These are phyloP conservation scores for Diplodus sargus DNA, from an alignment of 2,797 vertebrate genomes.

Conservation along the genomic window DNA sequence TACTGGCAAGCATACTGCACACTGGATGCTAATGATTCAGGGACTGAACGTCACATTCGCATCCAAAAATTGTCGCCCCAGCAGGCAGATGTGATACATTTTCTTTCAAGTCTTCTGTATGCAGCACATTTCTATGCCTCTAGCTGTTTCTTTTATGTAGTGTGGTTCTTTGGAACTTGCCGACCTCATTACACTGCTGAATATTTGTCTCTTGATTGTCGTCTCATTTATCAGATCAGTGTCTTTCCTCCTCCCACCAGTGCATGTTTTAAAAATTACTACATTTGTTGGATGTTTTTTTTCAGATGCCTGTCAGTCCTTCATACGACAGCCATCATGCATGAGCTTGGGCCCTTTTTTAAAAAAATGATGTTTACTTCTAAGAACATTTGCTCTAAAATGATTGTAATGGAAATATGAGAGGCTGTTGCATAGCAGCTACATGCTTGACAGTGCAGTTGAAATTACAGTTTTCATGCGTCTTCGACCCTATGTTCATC, in stretches of 20 bases:
- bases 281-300: constrained; percentile 10
- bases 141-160: constrained; percentile 33
- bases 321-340: not conserved
- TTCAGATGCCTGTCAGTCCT: not conserved
- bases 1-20: constrained; percentile 6
- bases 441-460: not conserved
- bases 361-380: not conserved
- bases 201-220: constrained; percentile 21
- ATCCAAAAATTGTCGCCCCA: constrained; percentile 1
- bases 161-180: constrained; percentile 12
- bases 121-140: constrained; percentile 21
- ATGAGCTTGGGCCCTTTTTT: not conserved
- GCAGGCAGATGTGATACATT: not conserved
- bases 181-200: constrained; percentile 23
- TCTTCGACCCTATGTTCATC: constrained; percentile 16
- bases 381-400: not conserved
- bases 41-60: constrained; percentile 19
- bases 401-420: not conserved
- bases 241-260: constrained; percentile 19
- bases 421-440: not conserved
- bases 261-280: constrained; percentile 19
- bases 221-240: constrained; percentile 22
- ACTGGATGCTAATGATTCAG: constrained; percentile 13
- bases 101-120: constrained; percentile 34
- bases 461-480: not conserved